Percentiles rank a stretch among this genome's conserved stretches.
phyloP scores from a whole-genome alignment of 2,888 invertebrate genomes.

The Dichetophora obliterata region DNA sequence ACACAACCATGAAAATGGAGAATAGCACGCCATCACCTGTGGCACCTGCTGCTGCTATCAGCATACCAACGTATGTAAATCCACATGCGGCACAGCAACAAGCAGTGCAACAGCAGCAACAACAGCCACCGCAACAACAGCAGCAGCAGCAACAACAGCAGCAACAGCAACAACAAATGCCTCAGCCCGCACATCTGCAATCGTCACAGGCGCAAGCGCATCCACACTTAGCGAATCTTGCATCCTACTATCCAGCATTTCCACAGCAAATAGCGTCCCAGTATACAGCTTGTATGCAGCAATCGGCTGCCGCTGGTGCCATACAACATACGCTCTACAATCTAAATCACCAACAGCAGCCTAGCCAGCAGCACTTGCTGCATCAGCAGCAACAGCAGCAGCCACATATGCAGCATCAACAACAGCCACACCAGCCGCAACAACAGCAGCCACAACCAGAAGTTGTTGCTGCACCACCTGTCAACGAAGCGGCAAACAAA shows the following conservation, averaged over 20 bases:
- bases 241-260: slow-evolving; percentile 68
- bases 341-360: slow-evolving; percentile 57
- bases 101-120: slow-evolving; percentile 64
- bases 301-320: slow-evolving; percentile 57
- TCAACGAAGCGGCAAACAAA: slow-evolving; percentile 82
- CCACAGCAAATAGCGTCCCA: slow-evolving; percentile 68
- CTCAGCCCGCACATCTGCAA: slow-evolving; percentile 81
- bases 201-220: slow-evolving; percentile 81
- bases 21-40: slow-evolving; percentile 62
- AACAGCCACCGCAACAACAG: slow-evolving; percentile 56
- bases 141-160: slow-evolving; percentile 50
- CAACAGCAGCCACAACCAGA: slow-evolving; percentile 54
- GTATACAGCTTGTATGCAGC: slow-evolving; percentile 67
- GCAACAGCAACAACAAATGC: slow-evolving; percentile 72
- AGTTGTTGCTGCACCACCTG: slow-evolving; percentile 52
- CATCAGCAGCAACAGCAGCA: slow-evolving; percentile 45
- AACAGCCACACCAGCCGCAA: slow-evolving; percentile 53
- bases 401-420: slow-evolving; percentile 54
- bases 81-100: slow-evolving; percentile 68
- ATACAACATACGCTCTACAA: slow-evolving; percentile 53
- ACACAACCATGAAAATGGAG: slow-evolving; percentile 73
- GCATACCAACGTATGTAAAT: slow-evolving; percentile 69
- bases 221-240: slow-evolving; percentile 74
- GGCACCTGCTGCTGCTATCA: slow-evolving; percentile 63
- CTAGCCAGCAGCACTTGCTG: slow-evolving; percentile 49